phyloP scores from a whole-genome alignment of 1,140 invertebrate genomes.

The Geopemphigus sp. region DNA sequence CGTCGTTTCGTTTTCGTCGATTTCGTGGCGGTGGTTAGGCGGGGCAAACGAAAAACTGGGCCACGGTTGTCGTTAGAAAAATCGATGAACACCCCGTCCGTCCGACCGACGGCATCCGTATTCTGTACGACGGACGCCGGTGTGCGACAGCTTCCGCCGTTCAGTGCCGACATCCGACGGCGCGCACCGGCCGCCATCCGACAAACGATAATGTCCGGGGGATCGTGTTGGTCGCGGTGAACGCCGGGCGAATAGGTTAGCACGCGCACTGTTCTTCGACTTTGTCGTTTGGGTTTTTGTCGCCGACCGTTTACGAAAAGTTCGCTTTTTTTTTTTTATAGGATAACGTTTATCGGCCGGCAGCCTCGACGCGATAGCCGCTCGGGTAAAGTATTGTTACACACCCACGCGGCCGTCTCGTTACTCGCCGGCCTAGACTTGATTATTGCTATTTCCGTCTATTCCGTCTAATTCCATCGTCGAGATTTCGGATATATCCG shows the following conservation, averaged over 20 bases:
- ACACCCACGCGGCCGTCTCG: not conserved
- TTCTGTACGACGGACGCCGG: conserved; percentile 5
- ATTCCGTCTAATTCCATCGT: too few species aligned
- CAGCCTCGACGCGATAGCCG: not conserved
- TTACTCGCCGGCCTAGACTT: not conserved
- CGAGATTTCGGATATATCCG: too few species aligned
- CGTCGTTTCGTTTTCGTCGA: not conserved
- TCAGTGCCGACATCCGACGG: not conserved
- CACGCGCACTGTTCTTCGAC: not conserved
- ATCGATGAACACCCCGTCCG: not conserved
- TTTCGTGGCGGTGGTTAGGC: too few species aligned
- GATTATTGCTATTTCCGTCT: not conserved
- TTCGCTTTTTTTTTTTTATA: not conserved
- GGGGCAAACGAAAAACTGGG: not conserved
- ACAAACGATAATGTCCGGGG: too few species aligned
- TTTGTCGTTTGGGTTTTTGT: not conserved
- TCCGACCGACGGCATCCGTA: not conserved
- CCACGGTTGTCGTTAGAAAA: conserved; percentile 5
- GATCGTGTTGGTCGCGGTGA: too few species aligned
- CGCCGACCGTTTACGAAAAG: not conserved
- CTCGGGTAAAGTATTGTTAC: too few species aligned
- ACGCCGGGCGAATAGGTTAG: too few species aligned
- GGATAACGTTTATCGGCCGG: not conserved
- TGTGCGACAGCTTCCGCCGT: not conserved
- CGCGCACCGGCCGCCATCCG: too few species aligned